Evolutionary conservation across 2,888 invertebrate species (phyloP).

Genomic region (Protonemura montana): DNA sequence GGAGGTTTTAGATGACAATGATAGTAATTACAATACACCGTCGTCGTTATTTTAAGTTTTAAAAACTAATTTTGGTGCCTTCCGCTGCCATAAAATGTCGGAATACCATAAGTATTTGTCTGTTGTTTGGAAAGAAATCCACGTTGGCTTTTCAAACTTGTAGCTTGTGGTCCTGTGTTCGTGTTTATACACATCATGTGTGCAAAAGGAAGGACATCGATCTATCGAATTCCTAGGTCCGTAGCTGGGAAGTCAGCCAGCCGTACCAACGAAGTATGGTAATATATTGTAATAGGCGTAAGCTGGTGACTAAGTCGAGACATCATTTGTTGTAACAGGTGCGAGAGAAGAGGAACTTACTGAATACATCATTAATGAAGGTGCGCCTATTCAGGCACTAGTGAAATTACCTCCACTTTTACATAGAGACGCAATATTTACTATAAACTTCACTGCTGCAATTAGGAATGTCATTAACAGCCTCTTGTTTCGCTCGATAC

Average conservation of each 20-base stretch:
- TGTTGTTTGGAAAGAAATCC: too few species aligned
- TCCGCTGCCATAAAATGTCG: too few species aligned
- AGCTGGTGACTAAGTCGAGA: background rate
- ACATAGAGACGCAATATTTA: conserved; percentile 2
- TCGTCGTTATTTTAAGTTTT: background rate
- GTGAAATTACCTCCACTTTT: background rate
- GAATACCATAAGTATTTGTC: too few species aligned
- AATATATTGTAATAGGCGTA: background rate
- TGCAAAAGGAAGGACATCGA: background rate
- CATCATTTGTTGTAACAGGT: conserved; percentile 7
- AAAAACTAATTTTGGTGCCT: too few species aligned
- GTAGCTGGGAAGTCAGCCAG: background rate
- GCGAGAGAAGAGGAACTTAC: background rate
- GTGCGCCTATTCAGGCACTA: background rate
- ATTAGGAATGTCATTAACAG: conserved; percentile 12
- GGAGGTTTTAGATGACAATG: background rate
- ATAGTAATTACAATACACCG: background rate
- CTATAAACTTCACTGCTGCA: background rate
- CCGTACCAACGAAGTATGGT: background rate
- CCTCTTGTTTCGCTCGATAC: background rate
- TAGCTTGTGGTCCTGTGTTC: background rate
- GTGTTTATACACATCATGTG: background rate
- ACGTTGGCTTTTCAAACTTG: background rate
- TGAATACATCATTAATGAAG: conserved; percentile 29
- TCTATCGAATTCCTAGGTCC: background rate